Conservation (phyloP, 2,888 invertebrate species). For the Papilio demoleus region DNA sequence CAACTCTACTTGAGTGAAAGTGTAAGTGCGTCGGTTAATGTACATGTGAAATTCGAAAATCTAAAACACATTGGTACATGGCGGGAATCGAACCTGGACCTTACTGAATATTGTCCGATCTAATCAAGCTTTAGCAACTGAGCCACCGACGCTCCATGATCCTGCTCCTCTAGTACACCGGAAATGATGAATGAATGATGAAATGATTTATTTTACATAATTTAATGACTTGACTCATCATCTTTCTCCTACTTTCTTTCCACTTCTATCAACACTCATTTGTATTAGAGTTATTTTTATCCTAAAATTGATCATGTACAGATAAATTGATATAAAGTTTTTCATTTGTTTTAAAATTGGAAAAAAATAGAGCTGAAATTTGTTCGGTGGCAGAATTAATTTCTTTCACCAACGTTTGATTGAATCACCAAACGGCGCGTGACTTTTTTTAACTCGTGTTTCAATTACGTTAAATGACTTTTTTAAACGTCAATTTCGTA, state of each 20-base stretch:
- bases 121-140: too few relatives aligned
- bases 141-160: too few relatives aligned
- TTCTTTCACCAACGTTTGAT: conserved; percentile 10
- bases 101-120: too few relatives aligned
- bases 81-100: too few relatives aligned
- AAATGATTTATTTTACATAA: conserved; percentile 11
- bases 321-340: background rate
- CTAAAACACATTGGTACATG: too few relatives aligned
- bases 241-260: too few relatives aligned
- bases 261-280: background rate
- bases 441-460: conserved; percentile 16
- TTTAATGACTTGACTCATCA: background rate
- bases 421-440: conserved; percentile 13
- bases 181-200: too few relatives aligned
- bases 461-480: background rate
- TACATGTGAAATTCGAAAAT: too few relatives aligned
- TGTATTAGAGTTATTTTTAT: background rate
- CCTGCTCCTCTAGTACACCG: too few relatives aligned
- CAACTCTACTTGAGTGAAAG: too few relatives aligned
- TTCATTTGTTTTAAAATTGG: background rate
- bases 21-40: too few relatives aligned
- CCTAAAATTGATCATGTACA: background rate
- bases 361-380: background rate
- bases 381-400: conserved; percentile 3
- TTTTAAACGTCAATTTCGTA: background rate